A percentile compares a stretch with the other conserved stretches of the same genome.
These are phyloP conservation scores for Dione juno DNA, from an alignment of 2,888 invertebrate species.

Conservation along the genomic window DNA sequence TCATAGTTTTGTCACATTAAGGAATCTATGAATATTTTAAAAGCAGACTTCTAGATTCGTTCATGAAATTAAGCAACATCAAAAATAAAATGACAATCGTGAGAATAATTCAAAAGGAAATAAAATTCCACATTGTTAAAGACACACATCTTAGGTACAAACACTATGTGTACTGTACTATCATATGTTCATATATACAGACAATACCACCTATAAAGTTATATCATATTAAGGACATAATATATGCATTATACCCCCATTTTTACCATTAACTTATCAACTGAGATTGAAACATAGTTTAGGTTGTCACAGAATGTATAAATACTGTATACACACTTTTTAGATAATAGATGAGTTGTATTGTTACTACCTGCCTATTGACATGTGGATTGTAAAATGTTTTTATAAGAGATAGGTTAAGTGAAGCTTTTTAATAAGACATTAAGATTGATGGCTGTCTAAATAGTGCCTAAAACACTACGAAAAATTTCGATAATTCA, in stretches of 20 bases:
- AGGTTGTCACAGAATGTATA: slow-evolving; percentile 52
- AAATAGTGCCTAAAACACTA: slow-evolving; percentile 84
- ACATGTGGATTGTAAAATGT: slow-evolving; percentile 76
- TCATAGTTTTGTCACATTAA: slow-evolving; percentile 23
- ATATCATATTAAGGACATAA: slow-evolving; percentile 50
- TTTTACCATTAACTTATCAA: slow-evolving; percentile 33
- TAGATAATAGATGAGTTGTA: slow-evolving; percentile 67
- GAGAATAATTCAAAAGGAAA: slow-evolving; percentile 21
- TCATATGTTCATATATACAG: slow-evolving; percentile 50
- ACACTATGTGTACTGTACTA: too few relatives aligned
- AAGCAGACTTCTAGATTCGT: slow-evolving; percentile 35
- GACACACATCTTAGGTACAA: slow-evolving; percentile 35
- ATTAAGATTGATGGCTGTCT: slow-evolving; percentile 84
- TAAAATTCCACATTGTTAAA: slow-evolving; percentile 25
- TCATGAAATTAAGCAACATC: slow-evolving; percentile 24
- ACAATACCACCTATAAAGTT: slow-evolving; percentile 51
- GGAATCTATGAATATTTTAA: slow-evolving; percentile 28
- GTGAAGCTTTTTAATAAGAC: slow-evolving; percentile 79
- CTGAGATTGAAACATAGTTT: slow-evolving; percentile 41
- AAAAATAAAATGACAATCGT: slow-evolving; percentile 21
- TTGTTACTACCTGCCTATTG: slow-evolving; percentile 82
- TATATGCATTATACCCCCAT: slow-evolving; percentile 37
- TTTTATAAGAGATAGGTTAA: slow-evolving; percentile 71
- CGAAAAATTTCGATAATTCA: slow-evolving; percentile 80
- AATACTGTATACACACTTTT: slow-evolving; percentile 64